Base-by-base conservation (phyloP, 2,888 invertebrate genomes). In the Agrotis segetum region DNA sequence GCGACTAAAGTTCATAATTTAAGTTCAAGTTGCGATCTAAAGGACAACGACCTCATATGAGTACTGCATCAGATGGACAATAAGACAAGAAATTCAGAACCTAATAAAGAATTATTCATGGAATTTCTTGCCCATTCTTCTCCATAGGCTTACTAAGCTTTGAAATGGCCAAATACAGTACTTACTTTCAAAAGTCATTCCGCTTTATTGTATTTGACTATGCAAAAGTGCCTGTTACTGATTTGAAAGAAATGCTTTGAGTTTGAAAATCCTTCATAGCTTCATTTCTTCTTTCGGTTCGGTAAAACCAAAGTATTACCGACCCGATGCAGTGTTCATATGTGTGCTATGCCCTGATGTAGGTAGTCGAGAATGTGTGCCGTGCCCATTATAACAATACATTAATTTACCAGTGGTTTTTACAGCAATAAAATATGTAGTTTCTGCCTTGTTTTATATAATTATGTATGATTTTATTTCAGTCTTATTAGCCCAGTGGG, bases 331-430 rank as follows among this genome's bases (percentile, higher is more conserved):
- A 56, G n/a, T 34, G n/a, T 3, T 14, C 14, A 13, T n/a, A 56
- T n/a, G 34, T 56, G 34, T 19, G 7, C n/a, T 19, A 19, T 11
- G n/a, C 40, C 56, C n/a, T 46, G 14, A 16, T 16, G n/a, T 14
- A 56, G 14, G 17, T 29, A 40, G 78, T 82, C 82, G 64, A 52
- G 14, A 55, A n/a, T 78, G 79, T 79, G 79, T 79, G 79, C 82
- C 82, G 79, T 82, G 79, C 29, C 72, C 40, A 40, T 21, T 65
- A 34, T 34, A 55, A n/a, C 59, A 64, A 44, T 56, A 59, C 52
- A 21, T 29, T 21, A 44, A 14, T 46, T 63, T 34, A 61, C 78
- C 82, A 79, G 82, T 78, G 79, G 82, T 82, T 73, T 44, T 29
- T 0, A 40, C 40, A 40, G 40, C 11, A 40, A 1, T 11, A 9